Base-by-base conservation (phyloP, 2,888 invertebrate genomes). In the Clanis bilineata region DNA sequence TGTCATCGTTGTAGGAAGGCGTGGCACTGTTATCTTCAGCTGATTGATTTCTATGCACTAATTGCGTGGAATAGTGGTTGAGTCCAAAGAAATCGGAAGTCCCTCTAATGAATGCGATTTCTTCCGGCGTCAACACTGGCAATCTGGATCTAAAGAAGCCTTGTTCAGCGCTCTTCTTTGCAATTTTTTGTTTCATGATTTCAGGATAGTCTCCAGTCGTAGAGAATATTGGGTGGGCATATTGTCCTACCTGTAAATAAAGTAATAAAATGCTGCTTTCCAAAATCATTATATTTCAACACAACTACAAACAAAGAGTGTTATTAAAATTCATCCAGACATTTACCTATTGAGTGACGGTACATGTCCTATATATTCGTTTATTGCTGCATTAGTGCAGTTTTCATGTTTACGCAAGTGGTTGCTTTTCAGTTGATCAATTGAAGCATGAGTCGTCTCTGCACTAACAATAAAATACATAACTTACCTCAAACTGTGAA, bases 51-150 rank as follows among this genome's bases (percentile, higher is more conserved):
- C 73, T 76, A 7, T 88, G 90, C 1, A 82, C 85, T 51, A 93
- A 70, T 61, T 74, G 75, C 5, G 93, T 84, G 0, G 94, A 93
- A 77, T 96, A 96, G 64, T 94, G 93, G 70, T 96, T 96, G 5
- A 96, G 77, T 9, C 95, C 96, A 63, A 96, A 93, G 81, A 94
- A 95, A 74, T 96, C 96, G 0, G 93, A 92, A 0, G 77, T 72
- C 38, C 91, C 94, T 10, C 84, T 88, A 15, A 96, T 90, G 57
- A 88, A 88, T 44, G 89, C 80, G 1, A 95, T 89, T 90, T 95
- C 95, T 56, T 94, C 91, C 0, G 77, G 61, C 2, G 93, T 93
- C 60, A 95, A 93, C 67, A 83, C 82, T 0, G 94, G 94, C 25
- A 95, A 76, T 60, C 95, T 90, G 0, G 95, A 94, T 56, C 86